Percentiles rank a stretch among this genome's conserved stretches.
Conservation (phyloP, 92 coral and sea anemone genomes). For the Parazoanthus atlanticus region DNA sequence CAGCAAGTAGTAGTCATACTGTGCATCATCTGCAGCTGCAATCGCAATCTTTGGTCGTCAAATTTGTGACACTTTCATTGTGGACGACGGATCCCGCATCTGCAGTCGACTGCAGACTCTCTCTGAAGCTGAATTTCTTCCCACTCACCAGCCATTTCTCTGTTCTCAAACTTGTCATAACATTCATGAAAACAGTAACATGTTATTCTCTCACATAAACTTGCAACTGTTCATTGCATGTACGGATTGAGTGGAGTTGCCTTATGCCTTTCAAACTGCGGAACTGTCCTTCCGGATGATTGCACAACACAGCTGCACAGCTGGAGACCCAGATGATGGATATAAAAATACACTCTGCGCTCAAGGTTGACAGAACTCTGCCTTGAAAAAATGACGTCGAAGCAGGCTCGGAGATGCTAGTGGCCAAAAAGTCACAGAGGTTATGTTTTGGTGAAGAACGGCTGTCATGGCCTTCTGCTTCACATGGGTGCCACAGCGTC, state of each 20-base stretch:
- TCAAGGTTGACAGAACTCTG: background rate
- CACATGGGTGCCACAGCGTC: constrained; percentile 14
- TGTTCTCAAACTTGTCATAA: background rate
- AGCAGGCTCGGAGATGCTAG: background rate
- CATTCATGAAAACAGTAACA: background rate
- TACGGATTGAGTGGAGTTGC: background rate
- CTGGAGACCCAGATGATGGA: background rate
- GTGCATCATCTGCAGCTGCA: constrained; percentile 13
- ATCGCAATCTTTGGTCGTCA: background rate
- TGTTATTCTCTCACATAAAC: background rate
- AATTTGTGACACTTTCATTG: background rate
- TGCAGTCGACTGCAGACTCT: background rate
- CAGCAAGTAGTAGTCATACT: constrained; percentile 7
- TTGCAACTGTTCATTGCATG: background rate
- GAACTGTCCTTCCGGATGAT: background rate
- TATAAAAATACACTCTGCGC: background rate
- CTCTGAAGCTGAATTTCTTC: constrained; percentile 9
- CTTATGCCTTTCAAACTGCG: background rate
- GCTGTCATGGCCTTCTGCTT: constrained; percentile 19
- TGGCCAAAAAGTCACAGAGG: background rate
- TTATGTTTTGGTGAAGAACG: background rate
- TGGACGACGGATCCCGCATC: background rate
- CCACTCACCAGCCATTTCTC: background rate
- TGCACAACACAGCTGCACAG: background rate
- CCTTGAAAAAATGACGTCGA: background rate